Percentiles rank a stretch among this genome's conserved stretches.
These are phyloP conservation scores for Eurystomus gularis DNA, from an alignment of 2,113 vertebrate species.

Conservation along the genomic window DNA sequence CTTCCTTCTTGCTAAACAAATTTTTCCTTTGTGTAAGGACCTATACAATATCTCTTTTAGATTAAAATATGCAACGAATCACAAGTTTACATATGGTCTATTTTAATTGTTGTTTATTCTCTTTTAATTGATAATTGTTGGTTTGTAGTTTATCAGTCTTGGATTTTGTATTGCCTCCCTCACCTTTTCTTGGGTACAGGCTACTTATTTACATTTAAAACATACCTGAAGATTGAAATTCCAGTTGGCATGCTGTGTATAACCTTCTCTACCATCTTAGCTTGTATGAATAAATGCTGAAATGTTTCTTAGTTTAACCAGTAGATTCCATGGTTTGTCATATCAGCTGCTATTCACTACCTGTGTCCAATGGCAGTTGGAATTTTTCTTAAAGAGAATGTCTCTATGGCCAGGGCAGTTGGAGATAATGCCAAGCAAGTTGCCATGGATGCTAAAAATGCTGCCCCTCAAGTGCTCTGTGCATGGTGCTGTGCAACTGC, in stretches of 20 bases:
- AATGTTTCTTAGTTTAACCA: background rate
- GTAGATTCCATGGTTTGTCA: background rate
- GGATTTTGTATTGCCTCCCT: background rate
- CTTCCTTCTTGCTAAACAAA: background rate
- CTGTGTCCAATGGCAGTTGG: background rate
- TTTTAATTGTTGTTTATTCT: no score
- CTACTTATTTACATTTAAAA: background rate
- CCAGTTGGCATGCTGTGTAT: accelerated
- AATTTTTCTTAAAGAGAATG: background rate
- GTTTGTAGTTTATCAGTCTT: background rate
- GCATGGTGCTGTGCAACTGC: background rate
- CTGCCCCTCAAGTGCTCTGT: background rate
- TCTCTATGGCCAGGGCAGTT: background rate
- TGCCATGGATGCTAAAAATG: background rate
- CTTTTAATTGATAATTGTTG: background rate
- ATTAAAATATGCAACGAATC: background rate
- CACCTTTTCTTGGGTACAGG: background rate
- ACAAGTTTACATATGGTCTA: background rate
- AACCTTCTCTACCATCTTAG: background rate
- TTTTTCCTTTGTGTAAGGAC: background rate
- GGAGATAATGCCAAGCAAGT: background rate
- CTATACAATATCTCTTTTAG: background rate
- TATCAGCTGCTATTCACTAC: background rate
- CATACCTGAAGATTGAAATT: background rate
- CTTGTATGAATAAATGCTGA: background rate